These are phyloP conservation scores for Mimachlamys varia DNA, from an alignment of 2,888 invertebrate genomes.

Conservation along the genomic window DNA sequence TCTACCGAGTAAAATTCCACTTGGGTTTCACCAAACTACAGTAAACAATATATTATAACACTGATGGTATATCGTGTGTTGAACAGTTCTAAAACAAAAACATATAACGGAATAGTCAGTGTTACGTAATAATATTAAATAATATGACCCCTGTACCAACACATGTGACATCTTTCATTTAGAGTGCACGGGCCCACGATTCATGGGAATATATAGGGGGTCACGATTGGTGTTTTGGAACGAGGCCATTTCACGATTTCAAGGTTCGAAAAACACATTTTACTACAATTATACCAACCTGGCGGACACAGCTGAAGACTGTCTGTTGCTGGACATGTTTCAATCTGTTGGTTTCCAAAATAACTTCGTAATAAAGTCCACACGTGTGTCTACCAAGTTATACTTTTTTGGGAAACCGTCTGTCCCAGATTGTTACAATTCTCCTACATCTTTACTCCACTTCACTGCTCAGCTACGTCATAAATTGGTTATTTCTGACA, in stretches of 20 bases:
- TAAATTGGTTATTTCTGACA: neutral
- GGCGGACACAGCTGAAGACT: neutral
- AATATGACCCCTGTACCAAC: neutral
- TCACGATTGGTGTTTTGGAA: constrained; percentile 19
- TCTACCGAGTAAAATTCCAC: neutral
- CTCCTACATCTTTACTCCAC: constrained; percentile 27
- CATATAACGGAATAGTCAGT: neutral
- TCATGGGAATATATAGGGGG: neutral
- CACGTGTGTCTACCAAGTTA: constrained; percentile 33
- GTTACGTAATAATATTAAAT: neutral
- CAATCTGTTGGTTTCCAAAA: constrained; percentile 9
- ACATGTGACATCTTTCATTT: neutral
- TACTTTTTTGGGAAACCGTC: constrained; percentile 36
- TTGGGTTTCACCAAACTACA: neutral
- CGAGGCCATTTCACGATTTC: constrained; percentile 33
- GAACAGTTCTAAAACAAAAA: neutral
- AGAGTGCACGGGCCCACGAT: neutral
- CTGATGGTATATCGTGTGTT: neutral
- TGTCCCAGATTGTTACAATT: constrained; percentile 21
- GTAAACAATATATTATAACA: too few relatives aligned
- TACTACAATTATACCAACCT: constrained; percentile 9
- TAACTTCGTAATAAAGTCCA: neutral
- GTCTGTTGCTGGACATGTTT: constrained; percentile 6
- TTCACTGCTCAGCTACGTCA: constrained; percentile 16
- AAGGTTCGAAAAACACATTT: constrained; percentile 19